Base-by-base conservation (phyloP, 2,888 invertebrate genomes). In the Steinernema hermaphroditum region DNA sequence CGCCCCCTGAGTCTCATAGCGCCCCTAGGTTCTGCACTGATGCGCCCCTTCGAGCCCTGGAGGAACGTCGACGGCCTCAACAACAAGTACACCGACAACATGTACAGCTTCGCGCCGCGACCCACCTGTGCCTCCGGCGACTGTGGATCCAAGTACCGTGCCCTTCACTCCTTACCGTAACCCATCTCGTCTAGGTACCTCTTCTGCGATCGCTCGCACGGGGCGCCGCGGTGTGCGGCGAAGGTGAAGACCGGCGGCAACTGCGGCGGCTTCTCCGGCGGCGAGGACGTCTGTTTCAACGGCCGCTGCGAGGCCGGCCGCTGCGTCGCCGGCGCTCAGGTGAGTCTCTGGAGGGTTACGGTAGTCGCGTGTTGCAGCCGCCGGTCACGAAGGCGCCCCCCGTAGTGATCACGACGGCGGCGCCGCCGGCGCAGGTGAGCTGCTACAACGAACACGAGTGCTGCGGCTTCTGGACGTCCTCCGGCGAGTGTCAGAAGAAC, bases 391-490 rank as follows among this genome's bases (percentile, higher is more conserved):
- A 29, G 16, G 29, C 29, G 19, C 72, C 75, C 19, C 69, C 75
- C 44, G 44, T 43, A 69, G 19, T 72, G 16, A 22, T 70, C 16
- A 78, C 77, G 8, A 72, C 72, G 14, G 44, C 46, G 24, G 27
- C 77, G 0, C 71, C 75, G 12, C 72, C 69, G 50, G 34, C 62
- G 12, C 46, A 19, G n/a, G 57, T 72, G 32, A 70, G 76, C 9
- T 84, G 84, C 70, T 84, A 76, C 78, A 84, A 84, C 71, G 84
- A 83, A 72, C 78, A 84, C 72, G 75, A 84, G 70, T 84, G 84
- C 54, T 84, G 84, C 72, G 71, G 72, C 29, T 74, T 75, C 62
- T 84, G 84, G 84, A 70, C 80, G 24, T 71, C 72, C 14, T 73
- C 73, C 22, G 82, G 83, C 32, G 83, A 83, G 71, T 83, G 83